Conservation (phyloP, 1,140 invertebrate species). For the Drosophila micromelanica region DNA sequence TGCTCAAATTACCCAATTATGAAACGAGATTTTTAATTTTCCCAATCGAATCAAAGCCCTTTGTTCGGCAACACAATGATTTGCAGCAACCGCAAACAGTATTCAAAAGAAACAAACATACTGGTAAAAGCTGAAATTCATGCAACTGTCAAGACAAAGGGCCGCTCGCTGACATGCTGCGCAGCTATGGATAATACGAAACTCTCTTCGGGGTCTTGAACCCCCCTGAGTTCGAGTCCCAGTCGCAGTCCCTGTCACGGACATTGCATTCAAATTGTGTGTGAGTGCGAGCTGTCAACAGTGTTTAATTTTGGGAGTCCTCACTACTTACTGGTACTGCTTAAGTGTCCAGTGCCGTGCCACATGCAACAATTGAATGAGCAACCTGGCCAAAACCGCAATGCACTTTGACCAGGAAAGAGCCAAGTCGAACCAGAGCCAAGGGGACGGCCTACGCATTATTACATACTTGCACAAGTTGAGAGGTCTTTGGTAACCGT, state of each 20-base stretch:
- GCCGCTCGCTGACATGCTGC: conserved; percentile 53
- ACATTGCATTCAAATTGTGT: conserved; percentile 63
- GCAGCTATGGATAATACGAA: conserved; percentile 40
- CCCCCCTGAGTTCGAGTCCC: conserved; percentile 4
- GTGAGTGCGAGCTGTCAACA: conserved; percentile 80
- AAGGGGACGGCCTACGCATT: conserved; percentile 40
- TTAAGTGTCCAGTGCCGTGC: conserved; percentile 45
- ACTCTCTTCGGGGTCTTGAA: background rate
- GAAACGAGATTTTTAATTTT: conserved; percentile 51
- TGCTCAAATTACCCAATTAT: conserved; percentile 78
- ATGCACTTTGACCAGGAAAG: conserved; percentile 72
- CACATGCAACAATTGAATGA: conserved; percentile 60
- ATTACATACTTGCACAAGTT: conserved; percentile 41
- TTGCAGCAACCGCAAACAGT: conserved; percentile 33
- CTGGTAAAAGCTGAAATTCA: conserved; percentile 38
- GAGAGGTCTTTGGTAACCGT: conserved; percentile 33
- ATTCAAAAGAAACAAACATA: conserved; percentile 36
- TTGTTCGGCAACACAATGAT: conserved; percentile 66
- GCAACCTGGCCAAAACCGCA: conserved; percentile 61
- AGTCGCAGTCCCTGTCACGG: conserved; percentile 13
- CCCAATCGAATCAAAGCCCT: conserved; percentile 40
- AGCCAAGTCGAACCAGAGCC: conserved; percentile 5
- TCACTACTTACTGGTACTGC: conserved; percentile 28
- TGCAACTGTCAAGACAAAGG: conserved; percentile 74
- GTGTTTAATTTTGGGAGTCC: conserved; percentile 70